A percentile compares a stretch with the other conserved stretches of the same genome.
These are phyloP conservation scores for Rhinichthys osculus DNA, from an alignment of 2,797 vertebrate genomes.

Conservation along the genomic window DNA sequence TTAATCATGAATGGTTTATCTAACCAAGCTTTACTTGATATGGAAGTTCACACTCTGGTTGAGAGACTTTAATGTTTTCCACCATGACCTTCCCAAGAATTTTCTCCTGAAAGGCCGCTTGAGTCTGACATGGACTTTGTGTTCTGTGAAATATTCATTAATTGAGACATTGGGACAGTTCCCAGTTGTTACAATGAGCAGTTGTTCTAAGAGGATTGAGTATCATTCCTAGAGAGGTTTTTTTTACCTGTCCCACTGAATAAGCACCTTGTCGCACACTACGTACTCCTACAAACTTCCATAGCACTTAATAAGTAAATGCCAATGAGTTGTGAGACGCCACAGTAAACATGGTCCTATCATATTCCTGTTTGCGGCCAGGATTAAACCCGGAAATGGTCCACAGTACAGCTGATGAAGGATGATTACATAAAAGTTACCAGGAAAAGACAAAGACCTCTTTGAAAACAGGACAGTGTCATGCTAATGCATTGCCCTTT, in stretches of 20 bases:
- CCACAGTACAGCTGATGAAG: slow-evolving; percentile 18
- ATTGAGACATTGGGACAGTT: slow-evolving; percentile 56
- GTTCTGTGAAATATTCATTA: slow-evolving; percentile 54
- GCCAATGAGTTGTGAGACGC: slow-evolving; percentile 43
- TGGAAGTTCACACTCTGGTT: slow-evolving; percentile 24
- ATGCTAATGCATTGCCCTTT: not conserved
- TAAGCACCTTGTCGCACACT: slow-evolving; percentile 37
- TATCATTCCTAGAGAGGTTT: slow-evolving; percentile 46
- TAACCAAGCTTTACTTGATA: slow-evolving; percentile 22
- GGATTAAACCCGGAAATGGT: slow-evolving; percentile 16
- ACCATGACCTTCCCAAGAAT: slow-evolving; percentile 37
- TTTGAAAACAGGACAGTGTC: slow-evolving; percentile 7
- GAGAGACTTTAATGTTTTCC: not conserved
- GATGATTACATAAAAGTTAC: slow-evolving; percentile 10
- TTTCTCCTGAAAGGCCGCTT: slow-evolving; percentile 38
- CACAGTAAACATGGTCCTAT: slow-evolving; percentile 49
- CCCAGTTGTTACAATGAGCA: slow-evolving; percentile 60
- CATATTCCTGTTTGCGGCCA: slow-evolving; percentile 29
- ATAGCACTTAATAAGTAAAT: slow-evolving; percentile 38
- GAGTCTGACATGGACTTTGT: slow-evolving; percentile 26
- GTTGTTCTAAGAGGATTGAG: slow-evolving; percentile 57
- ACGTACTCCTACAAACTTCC: slow-evolving; percentile 30
- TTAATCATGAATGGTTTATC: slow-evolving; percentile 32
- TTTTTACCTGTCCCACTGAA: slow-evolving; percentile 48
- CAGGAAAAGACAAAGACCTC: not conserved